A percentile compares a stretch with the other conserved stretches of the same genome.
These are phyloP conservation scores for Rhaphigaster nebulosa DNA, from an alignment of 2,888 invertebrate species.

Conservation along the genomic window DNA sequence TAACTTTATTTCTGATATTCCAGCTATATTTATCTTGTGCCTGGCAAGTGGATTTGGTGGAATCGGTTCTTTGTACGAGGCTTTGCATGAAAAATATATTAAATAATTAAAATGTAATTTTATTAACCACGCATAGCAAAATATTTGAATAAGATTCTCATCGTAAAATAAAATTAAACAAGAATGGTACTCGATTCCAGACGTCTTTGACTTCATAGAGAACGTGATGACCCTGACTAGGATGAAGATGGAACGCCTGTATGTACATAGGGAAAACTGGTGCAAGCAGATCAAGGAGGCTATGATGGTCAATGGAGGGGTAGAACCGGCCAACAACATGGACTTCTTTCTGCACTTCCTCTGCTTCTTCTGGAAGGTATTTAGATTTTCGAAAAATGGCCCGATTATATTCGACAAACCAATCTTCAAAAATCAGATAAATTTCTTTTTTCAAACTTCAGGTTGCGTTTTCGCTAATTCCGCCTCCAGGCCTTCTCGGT, in stretches of 20 bases:
- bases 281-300: conserved; percentile 72
- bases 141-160: no score
- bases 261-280: conserved; percentile 71
- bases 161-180: no score
- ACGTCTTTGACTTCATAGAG: conserved; percentile 72
- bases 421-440: no score
- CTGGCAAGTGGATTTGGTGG: no score
- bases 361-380: conserved; percentile 73
- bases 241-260: conserved; percentile 71
- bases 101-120: no score
- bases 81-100: no score
- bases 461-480: conserved; percentile 67
- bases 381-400: not conserved
- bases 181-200: conserved; percentile 68
- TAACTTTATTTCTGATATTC: no score
- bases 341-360: conserved; percentile 74
- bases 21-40: no score
- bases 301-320: conserved; percentile 73
- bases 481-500: conserved; percentile 71
- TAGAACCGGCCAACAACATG: conserved; percentile 71
- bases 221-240: conserved; percentile 72
- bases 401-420: no score
- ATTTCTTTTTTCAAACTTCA: not conserved
- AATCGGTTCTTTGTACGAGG: no score
- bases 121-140: no score